phyloP scores from a whole-genome alignment of 2,888 invertebrate genomes.

The Dasysyrphus tricinctus region DNA sequence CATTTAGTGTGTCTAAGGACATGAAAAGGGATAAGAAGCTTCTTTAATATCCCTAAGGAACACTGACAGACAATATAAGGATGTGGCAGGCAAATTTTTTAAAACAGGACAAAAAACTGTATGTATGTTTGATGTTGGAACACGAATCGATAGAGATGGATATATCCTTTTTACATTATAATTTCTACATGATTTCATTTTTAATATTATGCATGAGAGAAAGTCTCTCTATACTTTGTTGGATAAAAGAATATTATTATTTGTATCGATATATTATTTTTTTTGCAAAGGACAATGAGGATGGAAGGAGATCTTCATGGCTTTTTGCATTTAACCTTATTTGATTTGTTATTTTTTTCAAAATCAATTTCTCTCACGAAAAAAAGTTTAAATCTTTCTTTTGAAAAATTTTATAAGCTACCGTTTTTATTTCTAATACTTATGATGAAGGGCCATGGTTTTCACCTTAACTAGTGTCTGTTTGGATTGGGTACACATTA shows the following conservation, averaged over 20 bases:
- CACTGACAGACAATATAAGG: conserved; percentile 23
- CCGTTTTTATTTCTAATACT: too few relatives aligned
- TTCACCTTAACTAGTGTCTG: too few relatives aligned
- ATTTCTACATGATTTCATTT: conserved; percentile 67
- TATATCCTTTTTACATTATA: conserved; percentile 47
- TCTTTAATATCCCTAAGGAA: conserved; percentile 37
- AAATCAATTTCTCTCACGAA: too few relatives aligned
- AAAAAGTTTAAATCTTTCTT: too few relatives aligned
- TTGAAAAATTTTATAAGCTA: too few relatives aligned
- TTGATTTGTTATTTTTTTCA: neutral
- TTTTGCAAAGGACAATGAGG: conserved; percentile 1
- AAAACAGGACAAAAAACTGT: neutral
- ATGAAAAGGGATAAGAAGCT: conserved; percentile 39
- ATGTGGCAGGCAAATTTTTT: conserved; percentile 14
- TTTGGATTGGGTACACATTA: too few relatives aligned
- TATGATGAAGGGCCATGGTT: too few relatives aligned
- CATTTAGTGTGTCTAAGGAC: conserved; percentile 31
- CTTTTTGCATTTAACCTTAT: conserved; percentile 21
- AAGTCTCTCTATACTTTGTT: neutral
- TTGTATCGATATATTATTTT: neutral
- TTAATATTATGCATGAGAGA: conserved; percentile 40
- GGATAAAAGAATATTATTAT: conserved; percentile 16
- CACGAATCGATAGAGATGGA: conserved; percentile 29
- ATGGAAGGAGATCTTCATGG: conserved; percentile 7
- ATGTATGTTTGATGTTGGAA: conserved; percentile 3